Percentiles rank a stretch among this genome's conserved stretches.
Evolutionary conservation across 2,113 vertebrate species (phyloP).

Genomic region (Percopsis transmontana): DNA sequence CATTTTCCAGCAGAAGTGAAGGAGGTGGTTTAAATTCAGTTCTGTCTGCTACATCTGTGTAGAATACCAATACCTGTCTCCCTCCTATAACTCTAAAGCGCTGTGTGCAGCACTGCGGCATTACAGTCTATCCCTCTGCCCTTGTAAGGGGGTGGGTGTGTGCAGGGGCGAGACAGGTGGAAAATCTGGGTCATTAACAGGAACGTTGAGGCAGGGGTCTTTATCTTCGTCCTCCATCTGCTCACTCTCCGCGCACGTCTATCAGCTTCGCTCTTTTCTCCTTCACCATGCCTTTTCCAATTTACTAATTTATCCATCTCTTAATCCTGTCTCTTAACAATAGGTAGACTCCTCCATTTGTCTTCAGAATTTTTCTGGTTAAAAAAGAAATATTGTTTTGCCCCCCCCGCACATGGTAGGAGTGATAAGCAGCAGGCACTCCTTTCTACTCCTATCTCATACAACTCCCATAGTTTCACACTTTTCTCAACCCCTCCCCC

Average conservation of each 20-base stretch:
- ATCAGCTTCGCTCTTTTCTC: slow-evolving; percentile 2
- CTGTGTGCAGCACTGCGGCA: slow-evolving; percentile 48
- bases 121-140: slow-evolving; percentile 22
- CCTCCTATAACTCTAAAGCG: neutral
- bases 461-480: too few relatives aligned
- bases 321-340: neutral
- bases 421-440: too few relatives aligned
- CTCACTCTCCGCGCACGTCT: slow-evolving; percentile 3
- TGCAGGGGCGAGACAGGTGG: slow-evolving; percentile 33
- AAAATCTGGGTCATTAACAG: slow-evolving; percentile 44
- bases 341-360: too few relatives aligned
- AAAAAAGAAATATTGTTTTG: too few relatives aligned
- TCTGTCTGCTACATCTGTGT: slow-evolving; percentile 5
- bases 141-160: neutral
- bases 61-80: slow-evolving; percentile 13
- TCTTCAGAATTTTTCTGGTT: too few relatives aligned
- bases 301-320: slow-evolving; percentile 6
- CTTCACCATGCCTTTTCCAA: neutral
- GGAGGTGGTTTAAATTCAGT: neutral
- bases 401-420: too few relatives aligned
- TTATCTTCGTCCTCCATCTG: slow-evolving; percentile 38
- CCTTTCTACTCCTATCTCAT: too few relatives aligned
- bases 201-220: slow-evolving; percentile 13
- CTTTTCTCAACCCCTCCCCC: too few relatives aligned
- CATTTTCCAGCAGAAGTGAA: slow-evolving; percentile 33